phyloP scores from a whole-genome alignment of 2,113 vertebrate genomes.

The Thamnophis sirtalis region DNA sequence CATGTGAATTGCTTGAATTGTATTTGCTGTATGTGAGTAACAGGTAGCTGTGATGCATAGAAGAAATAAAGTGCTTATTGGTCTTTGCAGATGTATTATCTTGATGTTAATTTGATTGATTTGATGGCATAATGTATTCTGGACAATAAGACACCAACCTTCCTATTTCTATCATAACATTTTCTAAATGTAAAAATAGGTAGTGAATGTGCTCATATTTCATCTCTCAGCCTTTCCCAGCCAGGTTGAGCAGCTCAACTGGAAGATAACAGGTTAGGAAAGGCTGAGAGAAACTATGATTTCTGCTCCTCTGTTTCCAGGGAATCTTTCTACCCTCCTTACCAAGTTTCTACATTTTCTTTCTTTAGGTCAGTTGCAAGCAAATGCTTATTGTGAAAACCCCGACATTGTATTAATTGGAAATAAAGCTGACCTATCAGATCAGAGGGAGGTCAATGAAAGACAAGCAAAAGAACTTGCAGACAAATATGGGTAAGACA shows the following conservation, averaged over 20 bases:
- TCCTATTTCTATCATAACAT: neutral
- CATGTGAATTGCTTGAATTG: neutral
- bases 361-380: constrained; percentile 85
- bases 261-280: neutral
- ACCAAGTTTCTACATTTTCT: constrained; percentile 18
- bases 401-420: constrained; percentile 93
- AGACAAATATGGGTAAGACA: constrained; percentile 85
- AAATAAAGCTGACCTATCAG: constrained; percentile 88
- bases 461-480: constrained; percentile 90
- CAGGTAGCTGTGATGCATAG: neutral
- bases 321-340: accelerated
- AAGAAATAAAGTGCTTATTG: neutral
- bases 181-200: neutral
- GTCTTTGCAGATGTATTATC: neutral
- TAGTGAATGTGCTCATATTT: neutral
- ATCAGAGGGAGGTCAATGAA: constrained; percentile 92
- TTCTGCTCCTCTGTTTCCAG: neutral
- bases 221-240: neutral
- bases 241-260: neutral
- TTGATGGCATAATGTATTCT: neutral
- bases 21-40: neutral
- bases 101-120: neutral
- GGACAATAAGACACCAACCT: neutral
- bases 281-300: neutral
- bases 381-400: constrained; percentile 94